Evolutionary conservation across 2,888 invertebrate species (phyloP).

Genomic region (Neocrepidodera transversa): DNA sequence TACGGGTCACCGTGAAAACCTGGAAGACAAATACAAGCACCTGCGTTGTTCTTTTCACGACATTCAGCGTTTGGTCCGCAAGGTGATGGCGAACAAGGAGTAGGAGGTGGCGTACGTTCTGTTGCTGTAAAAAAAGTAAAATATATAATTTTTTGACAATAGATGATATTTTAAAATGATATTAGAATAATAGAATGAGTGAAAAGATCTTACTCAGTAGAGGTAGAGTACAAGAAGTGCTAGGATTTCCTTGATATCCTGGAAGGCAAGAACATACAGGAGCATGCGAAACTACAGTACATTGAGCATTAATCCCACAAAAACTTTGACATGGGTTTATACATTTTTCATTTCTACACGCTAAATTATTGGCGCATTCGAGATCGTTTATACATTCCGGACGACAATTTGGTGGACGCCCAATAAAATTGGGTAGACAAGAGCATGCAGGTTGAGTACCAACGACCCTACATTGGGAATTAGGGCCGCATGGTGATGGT

Average conservation of each 20-base stretch:
- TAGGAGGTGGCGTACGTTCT: constrained; percentile 69
- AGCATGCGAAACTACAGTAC: constrained; percentile 84
- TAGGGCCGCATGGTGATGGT: constrained; percentile 84
- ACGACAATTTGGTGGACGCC: constrained; percentile 85
- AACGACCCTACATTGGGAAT: constrained; percentile 81
- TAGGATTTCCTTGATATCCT: constrained; percentile 83
- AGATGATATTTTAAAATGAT: neutral
- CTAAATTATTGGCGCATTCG: constrained; percentile 82
- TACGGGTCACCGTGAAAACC: constrained; percentile 86
- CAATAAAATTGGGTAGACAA: constrained; percentile 79
- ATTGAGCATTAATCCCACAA: constrained; percentile 82
- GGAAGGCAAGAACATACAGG: constrained; percentile 82
- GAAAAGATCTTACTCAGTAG: constrained; percentile 54
- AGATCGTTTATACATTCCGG: constrained; percentile 83
- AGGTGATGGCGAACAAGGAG: constrained; percentile 83
- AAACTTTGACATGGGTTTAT: constrained; percentile 82
- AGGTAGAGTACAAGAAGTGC: constrained; percentile 62
- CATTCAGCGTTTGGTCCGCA: constrained; percentile 88
- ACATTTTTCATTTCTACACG: constrained; percentile 83
- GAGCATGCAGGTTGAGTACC: constrained; percentile 86
- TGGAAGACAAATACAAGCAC: constrained; percentile 82
- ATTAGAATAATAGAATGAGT: neutral
- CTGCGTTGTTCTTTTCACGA: constrained; percentile 81
- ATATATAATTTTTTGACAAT: too few relatives aligned
- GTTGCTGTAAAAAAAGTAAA: constrained; percentile 66